These are phyloP conservation scores for Liopterus haemorrhoidalis DNA, from an alignment of 2,888 invertebrate genomes.

Conservation along the genomic window DNA sequence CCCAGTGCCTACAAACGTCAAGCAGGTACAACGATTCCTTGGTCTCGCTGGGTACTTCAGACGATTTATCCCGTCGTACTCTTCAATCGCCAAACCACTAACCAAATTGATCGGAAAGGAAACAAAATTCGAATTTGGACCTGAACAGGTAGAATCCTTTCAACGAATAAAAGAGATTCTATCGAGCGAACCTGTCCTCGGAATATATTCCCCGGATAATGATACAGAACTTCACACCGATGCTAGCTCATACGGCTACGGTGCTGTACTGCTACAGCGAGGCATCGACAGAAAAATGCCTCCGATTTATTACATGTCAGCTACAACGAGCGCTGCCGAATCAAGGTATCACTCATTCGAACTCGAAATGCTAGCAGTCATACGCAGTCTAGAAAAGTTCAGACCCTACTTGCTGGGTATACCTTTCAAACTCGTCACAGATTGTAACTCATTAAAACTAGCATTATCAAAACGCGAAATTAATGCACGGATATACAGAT, in stretches of 20 bases:
- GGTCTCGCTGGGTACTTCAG: constrained; percentile 5
- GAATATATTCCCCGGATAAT: background rate
- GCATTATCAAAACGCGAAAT: constrained; percentile 1
- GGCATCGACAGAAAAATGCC: background rate
- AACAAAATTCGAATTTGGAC: background rate
- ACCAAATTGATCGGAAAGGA: background rate
- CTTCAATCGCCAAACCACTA: background rate
- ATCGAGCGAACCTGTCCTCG: background rate
- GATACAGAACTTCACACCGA: constrained; percentile 5
- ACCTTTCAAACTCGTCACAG: constrained; percentile 5
- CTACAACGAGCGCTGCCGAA: background rate
- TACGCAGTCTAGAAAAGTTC: background rate
- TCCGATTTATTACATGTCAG: background rate
- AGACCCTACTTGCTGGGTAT: background rate
- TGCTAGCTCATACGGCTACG: constrained; percentile 1
- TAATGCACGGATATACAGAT: background rate
- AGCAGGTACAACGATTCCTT: background rate
- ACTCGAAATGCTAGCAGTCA: background rate
- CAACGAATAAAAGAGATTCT: background rate
- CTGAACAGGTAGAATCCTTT: background rate
- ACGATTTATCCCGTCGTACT: background rate
- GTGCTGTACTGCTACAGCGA: background rate
- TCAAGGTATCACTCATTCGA: background rate
- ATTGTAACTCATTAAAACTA: background rate
- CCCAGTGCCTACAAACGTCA: too few species aligned